Base-by-base conservation (phyloP, 2,888 invertebrate genomes). In the Cryptocephalus primarius region DNA sequence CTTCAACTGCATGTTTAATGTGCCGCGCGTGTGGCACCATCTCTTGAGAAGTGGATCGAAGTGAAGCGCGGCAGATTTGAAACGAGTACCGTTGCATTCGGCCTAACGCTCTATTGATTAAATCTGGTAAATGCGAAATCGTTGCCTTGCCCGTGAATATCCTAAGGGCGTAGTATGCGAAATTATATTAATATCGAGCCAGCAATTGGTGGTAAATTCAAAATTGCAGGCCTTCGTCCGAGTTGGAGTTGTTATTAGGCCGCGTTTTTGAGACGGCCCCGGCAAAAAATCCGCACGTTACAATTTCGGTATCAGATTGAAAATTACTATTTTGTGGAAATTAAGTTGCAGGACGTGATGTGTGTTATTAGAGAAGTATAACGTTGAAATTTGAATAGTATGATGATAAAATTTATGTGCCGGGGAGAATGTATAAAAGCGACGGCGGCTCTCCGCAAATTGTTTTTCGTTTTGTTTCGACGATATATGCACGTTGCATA, bases 301-400 rank as follows among this genome's bases (percentile, higher is more conserved):
- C 62, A 64, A 66, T 65, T 66, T 67, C 57, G 62, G 61, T 69
- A 69, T 70, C 69, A 67, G 69, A 70, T 69, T 69, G 69, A 69
- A 69, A 68, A 67, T 69, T 68, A 65, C 67, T 66, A 68, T 69
- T 69, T 67, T 66, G 65, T 61, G 62, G 63, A 66, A 68, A 67
- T 67, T 68, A 66, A 66, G 67, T 66, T 66, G 65, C 67, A 62
- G 60, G 55, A 57, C 50, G 51, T 65, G 66, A 67, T 67, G 56
- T 63, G 56, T 63, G 66, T 68, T 67, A 68, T 68, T 68, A 66
- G 55, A 52, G 39, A 55, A 56, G 53, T 59, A 55, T 57, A 60
- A 55, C 51, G 53, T 53, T 53, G 56, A 59, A 60, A 62, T 66
- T 66, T 66, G 64, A 65, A 66, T 66, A 64, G 56, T 53, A 44